These are phyloP conservation scores for Caiman crocodilus DNA, from an alignment of 2,797 vertebrate species.

Conservation along the genomic window DNA sequence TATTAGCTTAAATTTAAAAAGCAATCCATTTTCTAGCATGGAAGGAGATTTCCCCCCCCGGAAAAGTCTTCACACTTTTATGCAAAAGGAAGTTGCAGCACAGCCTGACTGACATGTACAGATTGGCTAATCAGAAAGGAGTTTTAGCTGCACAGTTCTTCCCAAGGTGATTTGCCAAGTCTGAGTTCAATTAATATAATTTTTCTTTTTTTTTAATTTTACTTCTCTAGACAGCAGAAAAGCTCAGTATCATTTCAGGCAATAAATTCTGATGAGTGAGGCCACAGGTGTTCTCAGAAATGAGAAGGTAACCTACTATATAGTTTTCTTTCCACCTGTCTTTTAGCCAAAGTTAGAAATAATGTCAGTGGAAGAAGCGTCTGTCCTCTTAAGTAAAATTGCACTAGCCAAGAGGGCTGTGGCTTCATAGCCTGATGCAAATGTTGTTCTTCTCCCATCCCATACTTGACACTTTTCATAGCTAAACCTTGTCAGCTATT, in stretches of 20 bases:
- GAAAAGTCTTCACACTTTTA: neutral
- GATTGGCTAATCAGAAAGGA: neutral
- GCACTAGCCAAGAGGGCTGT: rapidly evolving
- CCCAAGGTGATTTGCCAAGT: neutral
- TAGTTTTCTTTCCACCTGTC: neutral
- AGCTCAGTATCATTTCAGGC: neutral
- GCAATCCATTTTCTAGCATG: neutral
- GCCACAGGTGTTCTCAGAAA: neutral
- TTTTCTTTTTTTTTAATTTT: neutral
- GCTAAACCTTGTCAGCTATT: neutral
- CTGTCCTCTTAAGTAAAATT: neutral
- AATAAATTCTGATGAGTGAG: neutral
- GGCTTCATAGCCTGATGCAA: neutral
- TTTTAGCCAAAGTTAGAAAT: neutral
- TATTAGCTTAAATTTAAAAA: neutral
- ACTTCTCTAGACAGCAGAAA: neutral
- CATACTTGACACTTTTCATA: neutral
- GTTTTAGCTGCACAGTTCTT: neutral
- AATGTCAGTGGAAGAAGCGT: neutral
- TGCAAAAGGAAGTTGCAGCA: neutral
- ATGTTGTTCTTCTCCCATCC: neutral
- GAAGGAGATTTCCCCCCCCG: too few relatives aligned
- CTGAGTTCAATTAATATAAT: neutral
- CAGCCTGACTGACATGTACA: neutral
- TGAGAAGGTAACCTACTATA: neutral